Base-by-base conservation (phyloP, 2,888 invertebrate species). In the Serripes groenlandicus region DNA sequence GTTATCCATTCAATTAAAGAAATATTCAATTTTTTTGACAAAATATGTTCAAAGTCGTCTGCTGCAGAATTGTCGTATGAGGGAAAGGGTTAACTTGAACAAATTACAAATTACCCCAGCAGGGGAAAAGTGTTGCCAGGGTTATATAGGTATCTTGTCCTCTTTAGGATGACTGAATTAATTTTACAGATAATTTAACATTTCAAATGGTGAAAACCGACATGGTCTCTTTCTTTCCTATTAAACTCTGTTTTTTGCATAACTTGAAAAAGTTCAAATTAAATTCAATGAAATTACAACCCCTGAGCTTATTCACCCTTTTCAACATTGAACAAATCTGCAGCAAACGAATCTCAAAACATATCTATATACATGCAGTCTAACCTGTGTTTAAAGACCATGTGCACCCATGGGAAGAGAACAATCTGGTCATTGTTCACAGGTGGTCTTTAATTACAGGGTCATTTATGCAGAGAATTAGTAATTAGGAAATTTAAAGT, bases 161-260 rank as follows among this genome's bases (percentile, higher is more conserved):
- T 26, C 66, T 66, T 37, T 42, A 42, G 21, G 66, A 42, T 42
- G 66, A 21, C 26, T 66, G 66, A 66, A 66, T 66, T 66, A 66
- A 66, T 66, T 66, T 66, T 28, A 66, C 42, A 42, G 66, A n/a
- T 42, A 66, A 66, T 66, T 66, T 66, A 66, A 66, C 66, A 37
- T 26, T 42, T 66, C 66, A 62, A 62, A 34, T 32, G 7, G 49
- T 34, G 34, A n/a, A 21, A 32, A 34, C 28, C n/a, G 18, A 15
- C 1, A 21, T 62, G 62, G 34, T 32, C 34, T 32, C 34, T 62
- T 60, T 62, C 32, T 23, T 34, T 62, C n/a, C 34, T 62, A 34
- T 62, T 62, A n/a, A 62, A 62, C 34, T n/a, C n/a, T n/a, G n/a
- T 62, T 62, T 62, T 62, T 34, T 62, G 62, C 34, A 62, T 62